A percentile compares a stretch with the other conserved stretches of the same genome.
Conservation (phyloP, 2,113 vertebrate genomes). For the Nesoenas mayeri region DNA sequence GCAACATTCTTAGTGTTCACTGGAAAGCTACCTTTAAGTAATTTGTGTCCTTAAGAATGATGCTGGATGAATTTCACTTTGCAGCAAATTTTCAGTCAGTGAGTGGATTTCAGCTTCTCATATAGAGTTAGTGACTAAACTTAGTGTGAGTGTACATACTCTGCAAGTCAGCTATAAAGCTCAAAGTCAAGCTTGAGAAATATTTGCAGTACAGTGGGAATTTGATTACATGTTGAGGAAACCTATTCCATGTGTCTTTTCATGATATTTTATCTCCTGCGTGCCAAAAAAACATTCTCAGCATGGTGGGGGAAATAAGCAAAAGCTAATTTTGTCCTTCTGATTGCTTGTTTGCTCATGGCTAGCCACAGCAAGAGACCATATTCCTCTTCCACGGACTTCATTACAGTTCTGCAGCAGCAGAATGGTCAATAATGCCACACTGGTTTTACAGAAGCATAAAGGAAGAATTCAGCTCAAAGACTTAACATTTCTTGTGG, state of each 20-base stretch:
- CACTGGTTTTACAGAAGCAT: neutral
- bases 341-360: neutral
- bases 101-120: neutral
- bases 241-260: neutral
- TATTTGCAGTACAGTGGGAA: neutral
- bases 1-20: neutral
- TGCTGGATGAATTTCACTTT: neutral
- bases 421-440: neutral
- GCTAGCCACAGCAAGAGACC: neutral
- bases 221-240: neutral
- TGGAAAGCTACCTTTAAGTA: conserved; percentile 10
- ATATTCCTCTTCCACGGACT: neutral
- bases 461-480: neutral
- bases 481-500: neutral
- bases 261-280: neutral
- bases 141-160: neutral
- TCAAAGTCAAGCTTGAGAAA: conserved; percentile 7
- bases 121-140: neutral
- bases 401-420: neutral
- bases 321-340: neutral
- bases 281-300: neutral
- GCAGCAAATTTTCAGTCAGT: neutral
- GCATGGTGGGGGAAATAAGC: neutral
- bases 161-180: neutral
- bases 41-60: neutral